Conservation (phyloP, 2,113 vertebrate species). For the Chionodraco myersi region DNA sequence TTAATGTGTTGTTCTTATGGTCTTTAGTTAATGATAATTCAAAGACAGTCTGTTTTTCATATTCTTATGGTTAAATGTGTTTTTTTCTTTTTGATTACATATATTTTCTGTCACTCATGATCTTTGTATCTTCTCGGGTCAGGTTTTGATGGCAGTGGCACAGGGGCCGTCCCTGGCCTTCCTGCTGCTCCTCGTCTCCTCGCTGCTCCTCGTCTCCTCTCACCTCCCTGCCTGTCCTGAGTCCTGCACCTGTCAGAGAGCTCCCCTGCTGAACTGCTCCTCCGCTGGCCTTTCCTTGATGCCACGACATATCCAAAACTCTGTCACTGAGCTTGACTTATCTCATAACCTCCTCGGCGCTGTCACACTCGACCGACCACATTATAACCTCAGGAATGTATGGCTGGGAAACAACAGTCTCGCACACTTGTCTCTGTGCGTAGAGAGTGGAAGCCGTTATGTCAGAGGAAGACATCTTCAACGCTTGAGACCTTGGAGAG, state of each 20-base stretch:
- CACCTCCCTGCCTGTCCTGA: slow-evolving; percentile 60
- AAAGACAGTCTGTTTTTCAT: background rate
- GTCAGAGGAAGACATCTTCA: slow-evolving; percentile 2
- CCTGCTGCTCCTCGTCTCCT: slow-evolving; percentile 66
- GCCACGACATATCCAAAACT: slow-evolving; percentile 59
- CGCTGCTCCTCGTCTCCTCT: slow-evolving; percentile 47
- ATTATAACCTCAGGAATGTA: slow-evolving; percentile 62
- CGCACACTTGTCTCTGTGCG: slow-evolving; percentile 77
- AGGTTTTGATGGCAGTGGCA: slow-evolving; percentile 69
- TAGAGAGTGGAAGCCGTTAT: slow-evolving; percentile 9
- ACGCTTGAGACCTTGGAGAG: slow-evolving; percentile 31
- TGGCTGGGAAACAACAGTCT: slow-evolving; percentile 81
- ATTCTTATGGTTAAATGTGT: background rate
- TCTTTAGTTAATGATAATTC: too few relatives aligned
- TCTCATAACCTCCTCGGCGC: slow-evolving; percentile 76
- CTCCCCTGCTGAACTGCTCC: slow-evolving; percentile 78
- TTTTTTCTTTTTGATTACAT: background rate
- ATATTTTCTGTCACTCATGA: background rate
- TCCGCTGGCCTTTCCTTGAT: slow-evolving; percentile 65
- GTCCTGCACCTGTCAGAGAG: slow-evolving; percentile 71
- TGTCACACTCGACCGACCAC: slow-evolving; percentile 44
- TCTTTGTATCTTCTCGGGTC: slow-evolving; percentile 31
- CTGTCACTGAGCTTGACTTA: slow-evolving; percentile 75
- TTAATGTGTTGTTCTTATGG: too few relatives aligned
- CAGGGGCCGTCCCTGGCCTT: slow-evolving; percentile 34